Evolutionary conservation across 2,797 vertebrate species (phyloP).

Genomic region (Coregonus ussuriensis): DNA sequence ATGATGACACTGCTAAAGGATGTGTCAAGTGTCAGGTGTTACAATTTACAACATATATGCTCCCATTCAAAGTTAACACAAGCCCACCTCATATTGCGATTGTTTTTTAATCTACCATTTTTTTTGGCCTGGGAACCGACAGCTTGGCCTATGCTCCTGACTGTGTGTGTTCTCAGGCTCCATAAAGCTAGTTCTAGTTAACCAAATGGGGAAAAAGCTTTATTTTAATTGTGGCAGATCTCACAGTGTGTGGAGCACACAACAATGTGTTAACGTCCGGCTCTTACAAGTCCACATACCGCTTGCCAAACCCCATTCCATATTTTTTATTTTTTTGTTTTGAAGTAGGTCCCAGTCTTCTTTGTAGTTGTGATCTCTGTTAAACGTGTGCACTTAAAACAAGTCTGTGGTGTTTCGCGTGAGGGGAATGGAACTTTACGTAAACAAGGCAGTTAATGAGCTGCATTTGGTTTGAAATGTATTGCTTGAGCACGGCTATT

Average conservation of each 20-base stretch:
- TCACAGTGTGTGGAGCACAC: neutral
- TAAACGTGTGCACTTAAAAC: slow-evolving; percentile 2
- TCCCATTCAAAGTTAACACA: slow-evolving; percentile 3
- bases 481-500: slow-evolving; percentile 31
- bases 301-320: slow-evolving; percentile 7
- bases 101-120: neutral
- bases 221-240: slow-evolving; percentile 30
- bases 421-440: slow-evolving; percentile 30
- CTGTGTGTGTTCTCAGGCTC: slow-evolving; percentile 42
- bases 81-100: slow-evolving; percentile 27
- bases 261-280: neutral
- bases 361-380: slow-evolving; percentile 41
- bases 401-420: neutral
- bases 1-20: neutral
- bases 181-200: slow-evolving; percentile 45
- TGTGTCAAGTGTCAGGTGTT: neutral
- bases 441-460: slow-evolving; percentile 56
- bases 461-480: slow-evolving; percentile 32
- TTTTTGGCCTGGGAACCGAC: slow-evolving; percentile 19
- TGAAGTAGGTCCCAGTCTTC: slow-evolving; percentile 30
- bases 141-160: slow-evolving; percentile 28
- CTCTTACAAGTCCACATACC: slow-evolving; percentile 24
- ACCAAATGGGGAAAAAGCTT: slow-evolving; percentile 32
- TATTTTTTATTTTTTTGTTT: slow-evolving; percentile 26
- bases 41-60: neutral